Percentiles rank a stretch among this genome's conserved stretches.
Evolutionary conservation across 2,888 invertebrate species (phyloP).

Genomic region (Aphodius sticticus): DNA sequence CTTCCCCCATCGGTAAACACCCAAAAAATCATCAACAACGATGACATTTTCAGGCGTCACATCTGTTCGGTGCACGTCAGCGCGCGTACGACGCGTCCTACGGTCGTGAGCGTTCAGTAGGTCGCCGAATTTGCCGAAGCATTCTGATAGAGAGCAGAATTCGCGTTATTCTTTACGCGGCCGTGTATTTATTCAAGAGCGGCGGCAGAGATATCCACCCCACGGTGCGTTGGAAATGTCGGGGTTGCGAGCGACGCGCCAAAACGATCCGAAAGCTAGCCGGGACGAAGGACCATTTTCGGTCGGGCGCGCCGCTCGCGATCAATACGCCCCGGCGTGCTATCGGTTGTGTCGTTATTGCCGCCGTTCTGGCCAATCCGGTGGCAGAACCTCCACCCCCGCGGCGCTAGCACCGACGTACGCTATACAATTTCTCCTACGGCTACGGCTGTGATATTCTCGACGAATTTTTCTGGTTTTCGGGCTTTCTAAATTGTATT

Average conservation of each 20-base stretch:
- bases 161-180: constrained; percentile 4
- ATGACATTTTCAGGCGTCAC: background rate
- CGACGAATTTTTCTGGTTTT: background rate
- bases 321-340: background rate
- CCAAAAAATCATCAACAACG: background rate
- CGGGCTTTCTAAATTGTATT: too few relatives aligned
- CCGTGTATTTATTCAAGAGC: background rate
- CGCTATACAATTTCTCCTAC: background rate
- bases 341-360: constrained; percentile 4
- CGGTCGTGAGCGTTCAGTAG: background rate
- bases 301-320: background rate
- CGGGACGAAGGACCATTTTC: background rate
- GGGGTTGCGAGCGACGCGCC: background rate
- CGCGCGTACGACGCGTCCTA: background rate
- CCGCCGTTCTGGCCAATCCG: background rate
- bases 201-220: background rate
- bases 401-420: background rate
- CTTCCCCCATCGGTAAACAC: background rate
- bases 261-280: background rate
- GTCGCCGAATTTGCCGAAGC: background rate
- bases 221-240: constrained; percentile 4
- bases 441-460: background rate
- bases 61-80: background rate
- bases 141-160: background rate
- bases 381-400: background rate